Percentiles rank a stretch among this genome's conserved stretches.
Conservation (phyloP, 2,113 vertebrate species). For the Nymphicus hollandicus region DNA sequence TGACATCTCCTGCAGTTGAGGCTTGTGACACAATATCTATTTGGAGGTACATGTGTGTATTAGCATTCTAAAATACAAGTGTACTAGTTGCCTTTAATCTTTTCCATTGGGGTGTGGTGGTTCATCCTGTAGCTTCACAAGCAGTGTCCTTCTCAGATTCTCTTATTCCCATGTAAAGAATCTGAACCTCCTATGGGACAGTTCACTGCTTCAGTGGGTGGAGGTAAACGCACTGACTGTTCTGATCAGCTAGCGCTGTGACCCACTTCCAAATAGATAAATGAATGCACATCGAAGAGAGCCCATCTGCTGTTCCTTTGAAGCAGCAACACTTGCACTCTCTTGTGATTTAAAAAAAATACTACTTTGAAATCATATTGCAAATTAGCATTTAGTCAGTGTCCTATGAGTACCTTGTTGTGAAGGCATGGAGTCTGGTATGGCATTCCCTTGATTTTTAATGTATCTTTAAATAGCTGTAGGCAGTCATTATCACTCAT, state of each 20-base stretch:
- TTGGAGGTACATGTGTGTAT: background rate
- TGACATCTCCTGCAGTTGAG: background rate
- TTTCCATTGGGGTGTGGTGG: background rate
- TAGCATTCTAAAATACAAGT: background rate
- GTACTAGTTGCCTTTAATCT: background rate
- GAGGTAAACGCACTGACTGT: background rate
- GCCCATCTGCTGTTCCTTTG: background rate
- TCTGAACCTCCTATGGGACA: background rate
- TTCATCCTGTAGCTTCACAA: background rate
- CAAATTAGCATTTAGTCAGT: background rate
- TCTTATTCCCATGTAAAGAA: background rate
- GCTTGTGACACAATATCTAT: background rate
- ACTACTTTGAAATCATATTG: background rate
- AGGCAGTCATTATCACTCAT: background rate
- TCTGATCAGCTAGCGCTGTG: background rate
- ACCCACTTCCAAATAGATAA: background rate
- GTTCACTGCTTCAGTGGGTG: background rate
- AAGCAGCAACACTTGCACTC: background rate
- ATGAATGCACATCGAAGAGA: background rate
- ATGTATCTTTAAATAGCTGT: background rate
- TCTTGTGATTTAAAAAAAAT: background rate
- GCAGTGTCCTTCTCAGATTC: background rate
- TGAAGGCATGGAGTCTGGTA: background rate
- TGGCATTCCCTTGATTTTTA: background rate
- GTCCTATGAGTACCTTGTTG: background rate